Base-by-base conservation (phyloP, 2,113 vertebrate species). In the Cairina moschata region DNA sequence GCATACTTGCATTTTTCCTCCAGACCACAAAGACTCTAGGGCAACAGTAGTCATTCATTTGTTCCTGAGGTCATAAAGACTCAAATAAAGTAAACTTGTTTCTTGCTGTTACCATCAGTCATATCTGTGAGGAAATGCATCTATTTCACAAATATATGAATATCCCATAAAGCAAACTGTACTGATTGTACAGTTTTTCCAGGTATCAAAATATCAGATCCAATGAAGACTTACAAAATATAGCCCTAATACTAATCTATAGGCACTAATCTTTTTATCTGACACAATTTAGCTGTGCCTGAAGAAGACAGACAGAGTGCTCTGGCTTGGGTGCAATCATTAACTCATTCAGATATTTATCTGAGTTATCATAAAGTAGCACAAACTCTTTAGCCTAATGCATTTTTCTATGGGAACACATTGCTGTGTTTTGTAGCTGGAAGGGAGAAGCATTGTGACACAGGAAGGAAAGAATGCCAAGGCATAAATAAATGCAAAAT, bases 311-410 rank as follows among this genome's bases (percentile, higher is more conserved):
- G 54, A 89, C 63, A 79, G 31, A 82, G 22, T 58, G 32, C 13
- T 71, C 17, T 1, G 6, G 5, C 9, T 38, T 91, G n/a, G 28
- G 87, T 42, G 63, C 6, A 67, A 52, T 67, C 74, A 59, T 62
- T 73, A 80, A 74, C 71, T 65, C 25, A 88, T 91, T 71, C 73
- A 68, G 42, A 48, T 90, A 90, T 86, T 92, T 90, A 90, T 81
- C 76, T 52, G 42, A 63, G 31, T 91, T 93, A 74, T 42, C 9
- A 4, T 50, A 83, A 86, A 94, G 50, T 23, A 76, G 23, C 32
- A 83, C 12, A 63, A 88, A 67, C 59, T 81, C 65, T 54, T 83
- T 56, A 78, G 52, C 8, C 20, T 63, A 78, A 81, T 44, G 31
- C 29, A 67, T 29, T 90, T 91, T 96, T 88, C 73, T 58, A 22